These are phyloP conservation scores for Festucalex cinctus DNA, from an alignment of 2,113 vertebrate genomes.

Conservation along the genomic window DNA sequence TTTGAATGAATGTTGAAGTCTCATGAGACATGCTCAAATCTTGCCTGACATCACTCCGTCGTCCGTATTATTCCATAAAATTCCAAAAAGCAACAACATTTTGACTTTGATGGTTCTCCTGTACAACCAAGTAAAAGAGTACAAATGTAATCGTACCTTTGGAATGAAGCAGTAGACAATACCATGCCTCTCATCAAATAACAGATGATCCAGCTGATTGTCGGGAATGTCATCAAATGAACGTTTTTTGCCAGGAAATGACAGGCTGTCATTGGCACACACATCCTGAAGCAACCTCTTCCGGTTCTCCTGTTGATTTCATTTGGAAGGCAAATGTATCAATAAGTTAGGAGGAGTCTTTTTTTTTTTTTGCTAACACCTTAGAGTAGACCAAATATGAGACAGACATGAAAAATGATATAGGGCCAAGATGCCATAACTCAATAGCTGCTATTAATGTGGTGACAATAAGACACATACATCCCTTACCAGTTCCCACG, in stretches of 20 bases:
- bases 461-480: too few species aligned
- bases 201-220: slow-evolving; percentile 93
- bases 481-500: too few species aligned
- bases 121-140: too few species aligned
- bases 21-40: too few species aligned
- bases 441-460: too few species aligned
- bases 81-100: too few species aligned
- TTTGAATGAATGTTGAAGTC: too few species aligned
- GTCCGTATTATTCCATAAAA: too few species aligned
- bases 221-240: slow-evolving; percentile 96
- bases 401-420: too few species aligned
- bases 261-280: slow-evolving; percentile 81
- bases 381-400: neutral
- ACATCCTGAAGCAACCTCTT: slow-evolving; percentile 74
- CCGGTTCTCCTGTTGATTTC: slow-evolving; percentile 73
- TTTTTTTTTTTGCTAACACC: neutral
- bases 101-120: too few species aligned
- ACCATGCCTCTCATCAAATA: slow-evolving; percentile 93
- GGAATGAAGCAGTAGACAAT: slow-evolving; percentile 97
- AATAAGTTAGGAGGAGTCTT: neutral
- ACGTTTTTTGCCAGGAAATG: slow-evolving; percentile 87
- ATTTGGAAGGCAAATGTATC: neutral
- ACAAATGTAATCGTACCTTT: slow-evolving; percentile 64
- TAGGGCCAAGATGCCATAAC: too few species aligned
- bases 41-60: too few species aligned